Base-by-base conservation (phyloP, 1,140 invertebrate species). In the Drosophila leontia region DNA sequence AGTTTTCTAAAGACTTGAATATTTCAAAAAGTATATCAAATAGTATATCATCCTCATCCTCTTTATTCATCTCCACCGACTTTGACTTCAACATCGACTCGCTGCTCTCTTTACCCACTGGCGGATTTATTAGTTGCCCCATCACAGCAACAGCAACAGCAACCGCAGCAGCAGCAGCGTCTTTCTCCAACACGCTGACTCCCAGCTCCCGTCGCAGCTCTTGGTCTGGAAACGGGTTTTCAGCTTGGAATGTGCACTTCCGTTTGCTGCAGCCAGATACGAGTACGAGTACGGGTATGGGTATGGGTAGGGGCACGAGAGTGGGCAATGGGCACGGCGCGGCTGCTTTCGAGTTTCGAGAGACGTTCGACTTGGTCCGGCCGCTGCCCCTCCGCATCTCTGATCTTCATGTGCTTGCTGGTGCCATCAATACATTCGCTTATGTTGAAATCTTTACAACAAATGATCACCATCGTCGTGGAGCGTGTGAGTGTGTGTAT, bases 101-200 rank as follows among this genome's bases (percentile, higher is more conserved):
- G 81, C 76, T 91, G 90, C 88, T 91, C 90, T 91, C 90, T 88
- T 91, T 91, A 91, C 90, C 88, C 84, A 91, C 84, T 91, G 90
- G 79, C 90, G 84, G 84, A 91, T 91, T 90, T 90, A 90, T 90
- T 90, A 82, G 78, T 82, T 78, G 79, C 65, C 67, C 76, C 64
- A 69, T 83, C 68, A 44, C 60, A 44, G 45, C 41, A 32, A 44
- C 29, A 34, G n/a, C 50, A 34, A 3, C 57, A 19, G 19, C 19
- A 19, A 1, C 19, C 0, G 19, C 35, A 41, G 39, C 39, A 41
- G 39, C 23, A 23, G 23, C 35, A 55, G 50, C 83, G 64, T 90
- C 85, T 88, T 90, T 90, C 85, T 85, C 85, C 81, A 71, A 69
- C 56, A 59, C 63, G 29, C 55, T 48, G 55, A 44, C 76, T 48